Conservation (phyloP, 2,888 invertebrate genomes). For the Omphaloscelis lunosa region DNA sequence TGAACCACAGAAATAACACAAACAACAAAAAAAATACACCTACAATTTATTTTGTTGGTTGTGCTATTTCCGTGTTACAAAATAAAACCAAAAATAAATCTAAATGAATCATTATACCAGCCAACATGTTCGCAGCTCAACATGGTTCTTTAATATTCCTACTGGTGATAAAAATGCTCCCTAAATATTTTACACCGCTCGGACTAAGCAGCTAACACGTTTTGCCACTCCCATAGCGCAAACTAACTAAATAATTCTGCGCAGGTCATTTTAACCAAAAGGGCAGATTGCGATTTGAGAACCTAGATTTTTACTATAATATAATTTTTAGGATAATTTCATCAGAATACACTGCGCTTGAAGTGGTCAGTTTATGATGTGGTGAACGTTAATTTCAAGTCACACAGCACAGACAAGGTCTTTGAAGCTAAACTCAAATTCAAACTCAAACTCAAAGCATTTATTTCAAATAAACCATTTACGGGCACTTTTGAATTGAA, state of each 20-base stretch:
- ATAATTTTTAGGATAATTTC: neutral
- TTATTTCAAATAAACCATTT: no score
- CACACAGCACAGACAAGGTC: neutral
- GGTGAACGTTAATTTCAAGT: neutral
- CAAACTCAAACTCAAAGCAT: no score
- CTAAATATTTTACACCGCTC: conserved; percentile 40
- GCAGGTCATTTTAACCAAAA: conserved; percentile 24
- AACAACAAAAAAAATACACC: no score
- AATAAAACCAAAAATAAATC: neutral
- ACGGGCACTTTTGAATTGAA: no score
- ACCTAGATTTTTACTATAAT: conserved; percentile 4
- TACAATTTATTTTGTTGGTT: no score
- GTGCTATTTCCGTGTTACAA: neutral
- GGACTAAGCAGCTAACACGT: conserved; percentile 39
- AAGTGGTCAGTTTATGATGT: neutral
- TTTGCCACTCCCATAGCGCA: conserved; percentile 41
- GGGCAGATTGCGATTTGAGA: conserved; percentile 11
- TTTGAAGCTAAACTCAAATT: no score
- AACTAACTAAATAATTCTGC: conserved; percentile 36
- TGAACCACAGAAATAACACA: neutral
- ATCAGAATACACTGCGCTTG: neutral
- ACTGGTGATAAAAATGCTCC: conserved; percentile 36
- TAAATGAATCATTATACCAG: neutral
- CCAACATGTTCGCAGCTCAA: neutral
- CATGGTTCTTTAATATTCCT: conserved; percentile 20